Conservation (phyloP, 1,140 invertebrate genomes). For the Cherax quadricarinatus region DNA sequence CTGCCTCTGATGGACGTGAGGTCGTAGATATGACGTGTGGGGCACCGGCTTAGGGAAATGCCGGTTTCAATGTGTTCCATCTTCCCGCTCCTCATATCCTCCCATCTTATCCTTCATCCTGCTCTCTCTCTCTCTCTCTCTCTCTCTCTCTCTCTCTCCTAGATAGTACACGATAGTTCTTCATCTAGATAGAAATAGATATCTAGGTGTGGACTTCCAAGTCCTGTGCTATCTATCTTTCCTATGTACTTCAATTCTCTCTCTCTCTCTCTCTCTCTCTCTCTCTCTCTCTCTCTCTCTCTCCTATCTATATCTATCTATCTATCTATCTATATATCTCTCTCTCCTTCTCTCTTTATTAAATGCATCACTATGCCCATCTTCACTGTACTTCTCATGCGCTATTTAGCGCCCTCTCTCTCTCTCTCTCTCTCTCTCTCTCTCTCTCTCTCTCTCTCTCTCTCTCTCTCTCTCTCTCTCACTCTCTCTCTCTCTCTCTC, state of each 20-base stretch:
- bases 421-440: neutral
- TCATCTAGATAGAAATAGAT: no score
- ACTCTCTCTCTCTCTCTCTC: no score
- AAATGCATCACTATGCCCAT: neutral
- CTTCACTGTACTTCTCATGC: conserved; percentile 38
- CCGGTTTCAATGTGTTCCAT: conserved; percentile 86
- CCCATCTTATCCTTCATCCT: conserved; percentile 44
- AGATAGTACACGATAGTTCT: no score
- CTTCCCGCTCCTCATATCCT: conserved; percentile 73
- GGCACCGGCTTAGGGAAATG: conserved; percentile 83
- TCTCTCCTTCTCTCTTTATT: conserved; percentile 1
- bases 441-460: no score
- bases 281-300: conserved; percentile 24
- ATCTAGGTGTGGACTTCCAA: no score
- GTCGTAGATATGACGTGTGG: conserved; percentile 81
- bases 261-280: neutral
- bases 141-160: conserved; percentile 6
- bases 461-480: no score
- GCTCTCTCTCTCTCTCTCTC: conserved; percentile 15
- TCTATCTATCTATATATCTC: conserved; percentile 12
- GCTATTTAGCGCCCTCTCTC: conserved; percentile 40
- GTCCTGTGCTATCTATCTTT: no score
- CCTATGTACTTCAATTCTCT: neutral
- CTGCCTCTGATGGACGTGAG: conserved; percentile 81
- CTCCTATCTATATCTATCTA: conserved; percentile 18